A percentile compares a stretch with the other conserved stretches of the same genome.
phyloP scores from a whole-genome alignment of 2,797 vertebrate species.

The Diplodus sargus region DNA sequence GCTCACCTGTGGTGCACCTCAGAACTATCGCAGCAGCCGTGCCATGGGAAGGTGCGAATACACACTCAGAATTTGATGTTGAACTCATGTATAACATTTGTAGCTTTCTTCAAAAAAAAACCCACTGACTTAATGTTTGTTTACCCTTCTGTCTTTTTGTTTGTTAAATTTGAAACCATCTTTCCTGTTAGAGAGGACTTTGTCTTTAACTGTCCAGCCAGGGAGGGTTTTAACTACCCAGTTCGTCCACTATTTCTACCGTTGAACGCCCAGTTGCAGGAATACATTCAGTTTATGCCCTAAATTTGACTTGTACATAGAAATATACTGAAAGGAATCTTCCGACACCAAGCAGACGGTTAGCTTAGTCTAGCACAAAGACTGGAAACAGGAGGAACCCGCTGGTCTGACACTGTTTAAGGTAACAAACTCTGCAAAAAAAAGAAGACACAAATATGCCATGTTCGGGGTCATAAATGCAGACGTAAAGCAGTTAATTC shows the following conservation, averaged over 20 bases:
- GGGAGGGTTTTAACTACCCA: too few species aligned
- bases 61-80: constrained; percentile 2
- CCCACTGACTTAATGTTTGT: neutral
- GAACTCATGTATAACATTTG: neutral
- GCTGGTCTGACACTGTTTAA: neutral
- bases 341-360: neutral
- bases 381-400: neutral
- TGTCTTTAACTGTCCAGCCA: neutral
- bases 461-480: neutral
- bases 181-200: neutral
- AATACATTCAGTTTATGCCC: neutral
- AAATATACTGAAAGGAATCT: neutral
- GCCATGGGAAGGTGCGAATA: constrained; percentile 87
- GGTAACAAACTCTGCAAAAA: neutral
- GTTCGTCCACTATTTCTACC: neutral
- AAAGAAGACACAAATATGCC: neutral
- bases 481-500: neutral
- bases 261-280: too few species aligned
- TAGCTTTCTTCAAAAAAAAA: neutral
- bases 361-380: neutral
- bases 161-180: neutral
- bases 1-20: constrained; percentile 95
- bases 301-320: neutral
- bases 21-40: constrained; percentile 90
- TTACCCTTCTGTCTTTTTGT: constrained; percentile 5